phyloP scores from a whole-genome alignment of 2,888 invertebrate genomes.

The Drosophila silvestris region DNA sequence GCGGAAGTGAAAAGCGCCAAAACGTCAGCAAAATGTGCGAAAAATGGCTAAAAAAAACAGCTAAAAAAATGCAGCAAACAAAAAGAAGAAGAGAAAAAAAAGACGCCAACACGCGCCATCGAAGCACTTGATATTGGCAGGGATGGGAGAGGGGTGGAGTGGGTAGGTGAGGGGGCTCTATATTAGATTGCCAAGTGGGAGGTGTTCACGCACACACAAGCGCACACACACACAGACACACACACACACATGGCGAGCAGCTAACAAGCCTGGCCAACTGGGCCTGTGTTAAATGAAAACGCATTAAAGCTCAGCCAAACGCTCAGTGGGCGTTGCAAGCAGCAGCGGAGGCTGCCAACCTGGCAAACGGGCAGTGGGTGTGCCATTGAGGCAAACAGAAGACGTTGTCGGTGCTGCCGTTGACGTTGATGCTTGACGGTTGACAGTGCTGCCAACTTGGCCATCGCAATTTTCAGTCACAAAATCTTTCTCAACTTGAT shows the following conservation, averaged over 20 bases:
- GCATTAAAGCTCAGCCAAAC: slow-evolving; percentile 75
- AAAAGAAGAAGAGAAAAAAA: slow-evolving; percentile 3
- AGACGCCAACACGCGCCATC: slow-evolving; percentile 53
- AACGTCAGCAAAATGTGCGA: slow-evolving; percentile 73
- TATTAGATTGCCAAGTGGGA: slow-evolving; percentile 83
- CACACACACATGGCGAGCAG: slow-evolving; percentile 15
- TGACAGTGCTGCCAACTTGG: slow-evolving; percentile 50
- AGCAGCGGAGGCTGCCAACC: slow-evolving; percentile 28
- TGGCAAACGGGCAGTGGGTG: slow-evolving; percentile 48
- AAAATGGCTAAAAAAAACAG: slow-evolving; percentile 44
- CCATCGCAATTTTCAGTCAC: neutral
- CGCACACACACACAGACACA: slow-evolving; percentile 20
- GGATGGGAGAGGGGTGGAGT: slow-evolving; percentile 19
- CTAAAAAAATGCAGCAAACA: neutral
- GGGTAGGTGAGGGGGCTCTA: slow-evolving; percentile 52
- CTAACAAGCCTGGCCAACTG: slow-evolving; percentile 65
- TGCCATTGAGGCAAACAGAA: slow-evolving; percentile 47
- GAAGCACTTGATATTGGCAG: slow-evolving; percentile 34
- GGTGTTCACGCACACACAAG: slow-evolving; percentile 69
- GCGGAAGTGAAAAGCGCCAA: slow-evolving; percentile 75
- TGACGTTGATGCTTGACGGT: slow-evolving; percentile 14
- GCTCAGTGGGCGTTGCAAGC: slow-evolving; percentile 65
- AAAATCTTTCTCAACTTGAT: slow-evolving; percentile 2
- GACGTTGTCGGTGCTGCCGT: slow-evolving; percentile 23
- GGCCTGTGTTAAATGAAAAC: slow-evolving; percentile 75